phyloP scores from a whole-genome alignment of 2,797 vertebrate genomes.

The Iguana delicatissima region DNA sequence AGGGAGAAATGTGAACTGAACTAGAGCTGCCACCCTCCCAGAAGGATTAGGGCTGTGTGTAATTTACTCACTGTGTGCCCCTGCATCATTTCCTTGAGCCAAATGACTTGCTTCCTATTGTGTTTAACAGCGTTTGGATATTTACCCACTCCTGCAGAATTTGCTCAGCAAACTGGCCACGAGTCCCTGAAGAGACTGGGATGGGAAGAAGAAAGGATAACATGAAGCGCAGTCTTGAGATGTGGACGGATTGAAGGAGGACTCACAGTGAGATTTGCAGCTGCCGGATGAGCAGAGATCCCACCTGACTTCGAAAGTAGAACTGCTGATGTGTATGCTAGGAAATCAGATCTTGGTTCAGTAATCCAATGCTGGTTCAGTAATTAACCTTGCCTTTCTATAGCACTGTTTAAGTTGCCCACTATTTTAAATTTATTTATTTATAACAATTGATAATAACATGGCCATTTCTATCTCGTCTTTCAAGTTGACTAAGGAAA shows the following conservation, averaged over 20 bases:
- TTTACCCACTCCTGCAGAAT: neutral
- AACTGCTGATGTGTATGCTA: neutral
- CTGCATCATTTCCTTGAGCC: rapidly evolving
- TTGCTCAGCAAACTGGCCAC: neutral
- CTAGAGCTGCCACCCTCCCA: neutral
- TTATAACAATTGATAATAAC: too few relatives aligned
- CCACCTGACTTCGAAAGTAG: neutral
- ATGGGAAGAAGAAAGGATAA: neutral
- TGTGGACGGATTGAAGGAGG: neutral
- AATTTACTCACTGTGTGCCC: neutral
- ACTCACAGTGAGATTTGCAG: neutral
- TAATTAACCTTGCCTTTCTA: neutral
- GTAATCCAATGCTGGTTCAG: neutral
- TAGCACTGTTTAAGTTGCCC: neutral
- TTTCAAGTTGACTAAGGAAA: too few relatives aligned
- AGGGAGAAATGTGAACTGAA: neutral
- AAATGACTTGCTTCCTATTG: neutral
- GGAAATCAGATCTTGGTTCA: neutral
- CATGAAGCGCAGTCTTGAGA: neutral
- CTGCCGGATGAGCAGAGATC: neutral
- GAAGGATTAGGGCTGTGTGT: neutral
- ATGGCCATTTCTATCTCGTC: too few relatives aligned
- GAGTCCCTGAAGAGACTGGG: neutral
- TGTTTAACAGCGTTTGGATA: neutral
- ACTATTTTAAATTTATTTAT: neutral